Evolutionary conservation across 2,888 invertebrate genomes (phyloP).

Genomic region (Andricus quercusramuli): DNA sequence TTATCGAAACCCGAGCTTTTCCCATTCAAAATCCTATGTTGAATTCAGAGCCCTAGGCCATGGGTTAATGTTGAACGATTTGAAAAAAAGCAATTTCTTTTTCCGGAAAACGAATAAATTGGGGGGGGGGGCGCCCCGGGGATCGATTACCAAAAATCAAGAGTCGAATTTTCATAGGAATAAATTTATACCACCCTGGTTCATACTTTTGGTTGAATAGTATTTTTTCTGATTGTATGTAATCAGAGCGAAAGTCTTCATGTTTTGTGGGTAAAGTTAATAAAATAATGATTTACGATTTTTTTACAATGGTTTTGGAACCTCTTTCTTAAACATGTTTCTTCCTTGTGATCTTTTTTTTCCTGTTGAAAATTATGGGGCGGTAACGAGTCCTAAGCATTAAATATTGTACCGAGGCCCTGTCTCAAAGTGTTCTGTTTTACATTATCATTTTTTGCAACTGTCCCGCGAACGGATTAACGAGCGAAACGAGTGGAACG

Average conservation of each 20-base stretch:
- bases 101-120: too few species aligned
- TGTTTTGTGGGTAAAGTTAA: not conserved
- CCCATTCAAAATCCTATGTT: too few species aligned
- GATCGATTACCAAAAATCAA: too few species aligned
- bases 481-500: slow-evolving; percentile 17
- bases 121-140: too few species aligned
- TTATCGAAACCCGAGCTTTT: too few species aligned
- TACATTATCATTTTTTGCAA: slow-evolving; percentile 24
- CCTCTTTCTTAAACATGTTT: not conserved
- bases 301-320: not conserved
- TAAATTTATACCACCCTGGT: too few species aligned
- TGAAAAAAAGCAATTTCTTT: too few species aligned
- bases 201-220: too few species aligned
- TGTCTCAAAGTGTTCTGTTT: slow-evolving; percentile 12
- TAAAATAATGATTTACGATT: slow-evolving; percentile 1
- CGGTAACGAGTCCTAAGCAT: slow-evolving; percentile 18
- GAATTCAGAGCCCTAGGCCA: too few species aligned
- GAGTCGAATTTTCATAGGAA: too few species aligned
- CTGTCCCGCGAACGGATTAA: slow-evolving; percentile 35
- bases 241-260: not conserved
- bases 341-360: slow-evolving; percentile 2
- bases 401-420: slow-evolving; percentile 20
- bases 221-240: not conserved
- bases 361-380: slow-evolving; percentile 14
- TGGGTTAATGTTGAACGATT: too few species aligned